Conservation (phyloP, 2,888 invertebrate species). For the Pachliopta kotzebuea region DNA sequence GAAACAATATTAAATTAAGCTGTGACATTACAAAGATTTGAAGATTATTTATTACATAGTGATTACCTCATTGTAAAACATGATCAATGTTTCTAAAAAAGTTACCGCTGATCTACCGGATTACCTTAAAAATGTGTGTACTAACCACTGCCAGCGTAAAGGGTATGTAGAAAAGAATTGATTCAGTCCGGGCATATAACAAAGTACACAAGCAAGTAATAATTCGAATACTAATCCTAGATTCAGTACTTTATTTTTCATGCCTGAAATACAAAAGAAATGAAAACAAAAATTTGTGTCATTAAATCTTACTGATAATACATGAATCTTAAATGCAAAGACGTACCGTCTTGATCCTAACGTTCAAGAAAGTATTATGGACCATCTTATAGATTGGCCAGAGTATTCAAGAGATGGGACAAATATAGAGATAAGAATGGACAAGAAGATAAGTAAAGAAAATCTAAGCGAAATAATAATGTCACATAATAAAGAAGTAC, state of each 20-base stretch:
- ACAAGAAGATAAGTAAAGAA: too few relatives aligned
- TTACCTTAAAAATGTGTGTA: constrained; percentile 6
- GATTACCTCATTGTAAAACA: too few relatives aligned
- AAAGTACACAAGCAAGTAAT: constrained; percentile 80
- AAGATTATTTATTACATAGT: neutral
- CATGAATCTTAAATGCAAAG: too few relatives aligned
- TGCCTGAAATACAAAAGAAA: constrained; percentile 80
- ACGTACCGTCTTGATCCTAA: too few relatives aligned
- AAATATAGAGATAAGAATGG: too few relatives aligned
- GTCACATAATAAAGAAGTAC: too few relatives aligned
- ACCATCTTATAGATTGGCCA: too few relatives aligned
- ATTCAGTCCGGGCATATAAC: constrained; percentile 85
- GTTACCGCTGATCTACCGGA: too few relatives aligned
- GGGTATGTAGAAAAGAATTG: constrained; percentile 79
- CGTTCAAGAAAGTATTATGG: too few relatives aligned
- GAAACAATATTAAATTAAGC: constrained; percentile 26
- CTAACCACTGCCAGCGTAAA: constrained; percentile 65
- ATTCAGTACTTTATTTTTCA: constrained; percentile 85
- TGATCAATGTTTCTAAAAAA: neutral
- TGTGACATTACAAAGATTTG: neutral
- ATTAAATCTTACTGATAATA: too few relatives aligned
- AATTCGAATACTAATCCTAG: constrained; percentile 84
- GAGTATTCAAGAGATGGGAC: too few relatives aligned
- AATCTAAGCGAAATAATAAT: too few relatives aligned
- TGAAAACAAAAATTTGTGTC: neutral